Base-by-base conservation (phyloP, 35 echinoderm and acorn worm species). In the Apostichopus japonicus region DNA sequence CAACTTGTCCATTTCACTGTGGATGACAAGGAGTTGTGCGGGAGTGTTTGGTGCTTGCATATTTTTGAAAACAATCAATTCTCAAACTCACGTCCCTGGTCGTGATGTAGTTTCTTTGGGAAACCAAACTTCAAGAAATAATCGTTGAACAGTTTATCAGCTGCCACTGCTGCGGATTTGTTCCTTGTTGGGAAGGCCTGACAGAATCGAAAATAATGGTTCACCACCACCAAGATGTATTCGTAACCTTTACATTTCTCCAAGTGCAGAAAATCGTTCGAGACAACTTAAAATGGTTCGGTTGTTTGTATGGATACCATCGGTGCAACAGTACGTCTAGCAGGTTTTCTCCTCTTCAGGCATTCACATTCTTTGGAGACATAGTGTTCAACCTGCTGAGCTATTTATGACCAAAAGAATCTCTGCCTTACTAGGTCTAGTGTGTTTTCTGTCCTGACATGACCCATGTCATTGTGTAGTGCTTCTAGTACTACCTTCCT, bases 391-490 rank as follows among this genome's bases (percentile, higher is more conserved):
- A 65, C 63, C 25, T 92, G 10, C 59, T 84, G 54, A 9, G n/a
- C 67, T 81, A 90, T 90, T 6, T 77, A 73, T 19, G 87, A 24
- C 71, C 87, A 90, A 57, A 73, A 90, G 17, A 91, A 91, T 25
- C 88, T 73, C 25, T 91, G 23, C 56, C 33, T 10, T 52, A 91
- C 71, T 23, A 91, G 25, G 75, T 91, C 88, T 4, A 91, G 75
- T 14, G 88, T 91, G n/a, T 21, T 86, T 63, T 33, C 92, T 54
- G 77, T 17, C 23, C 94, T 92, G 5, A 92, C 27, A 65, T 96
- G 95, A 56, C 92, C 92, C 95, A 93, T 93, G 11, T 93, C 79
- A 24, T 96, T 93, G 71, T 96, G 95, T 22, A 95, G 70, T 24
- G 93, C 71, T 71, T 72, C 19, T 13, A 90, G 81, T 4, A 95